Evolutionary conservation across 2,888 invertebrate species (phyloP).

Genomic region (Lacanobia wlatinum): DNA sequence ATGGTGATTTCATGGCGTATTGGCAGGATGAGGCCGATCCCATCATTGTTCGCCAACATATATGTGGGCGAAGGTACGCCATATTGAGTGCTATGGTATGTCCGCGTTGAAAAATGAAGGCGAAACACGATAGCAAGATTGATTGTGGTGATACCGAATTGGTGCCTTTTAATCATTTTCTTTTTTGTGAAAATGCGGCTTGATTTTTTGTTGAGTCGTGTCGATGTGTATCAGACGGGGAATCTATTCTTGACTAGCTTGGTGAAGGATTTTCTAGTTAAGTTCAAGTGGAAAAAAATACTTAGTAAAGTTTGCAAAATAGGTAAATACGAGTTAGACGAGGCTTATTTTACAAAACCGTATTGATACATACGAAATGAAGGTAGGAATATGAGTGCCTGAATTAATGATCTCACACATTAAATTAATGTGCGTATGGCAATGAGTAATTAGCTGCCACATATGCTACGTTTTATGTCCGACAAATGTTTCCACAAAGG

Average conservation of each 20-base stretch:
- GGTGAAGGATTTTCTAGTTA: slow-evolving; percentile 21
- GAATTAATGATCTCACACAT: slow-evolving; percentile 46
- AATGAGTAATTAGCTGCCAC: slow-evolving; percentile 50
- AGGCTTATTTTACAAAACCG: slow-evolving; percentile 20
- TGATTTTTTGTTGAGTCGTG: slow-evolving; percentile 50
- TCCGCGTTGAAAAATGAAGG: slow-evolving; percentile 65
- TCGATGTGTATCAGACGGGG: slow-evolving; percentile 50
- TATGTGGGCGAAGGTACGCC: slow-evolving; percentile 60
- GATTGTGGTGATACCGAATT: slow-evolving; percentile 64
- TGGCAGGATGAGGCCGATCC: slow-evolving; percentile 76
- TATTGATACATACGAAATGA: slow-evolving; percentile 38
- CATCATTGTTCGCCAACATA: slow-evolving; percentile 73
- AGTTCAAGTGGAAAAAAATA: slow-evolving; percentile 2
- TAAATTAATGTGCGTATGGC: slow-evolving; percentile 43
- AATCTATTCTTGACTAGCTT: slow-evolving; percentile 33
- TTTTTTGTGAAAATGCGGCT: slow-evolving; percentile 57
- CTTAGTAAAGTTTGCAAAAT: background rate
- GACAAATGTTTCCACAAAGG: slow-evolving; percentile 33
- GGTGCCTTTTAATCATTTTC: slow-evolving; percentile 62
- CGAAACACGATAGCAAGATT: slow-evolving; percentile 66
- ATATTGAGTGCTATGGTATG: slow-evolving; percentile 57
- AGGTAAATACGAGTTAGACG: background rate
- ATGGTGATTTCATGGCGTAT: slow-evolving; percentile 75
- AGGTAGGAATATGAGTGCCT: slow-evolving; percentile 13
- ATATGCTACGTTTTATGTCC: slow-evolving; percentile 16